These are phyloP conservation scores for Anarhynchus alexandrinus DNA, from an alignment of 2,113 vertebrate genomes.

Conservation along the genomic window DNA sequence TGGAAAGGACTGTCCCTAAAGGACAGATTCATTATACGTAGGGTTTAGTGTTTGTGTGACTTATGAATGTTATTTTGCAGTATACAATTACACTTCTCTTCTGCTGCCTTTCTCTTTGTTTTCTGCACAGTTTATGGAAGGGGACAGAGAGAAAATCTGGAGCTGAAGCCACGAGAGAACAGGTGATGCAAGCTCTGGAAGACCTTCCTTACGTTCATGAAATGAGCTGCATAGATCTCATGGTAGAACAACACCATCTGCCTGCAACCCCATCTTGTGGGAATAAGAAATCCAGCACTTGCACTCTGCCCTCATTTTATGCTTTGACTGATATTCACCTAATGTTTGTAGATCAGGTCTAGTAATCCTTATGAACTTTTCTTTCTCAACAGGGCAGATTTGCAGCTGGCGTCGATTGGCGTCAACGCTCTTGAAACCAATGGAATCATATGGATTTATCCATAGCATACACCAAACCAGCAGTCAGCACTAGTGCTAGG, in stretches of 20 bases:
- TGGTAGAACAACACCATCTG: neutral
- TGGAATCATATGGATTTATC: neutral
- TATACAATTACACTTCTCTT: slow-evolving; percentile 50
- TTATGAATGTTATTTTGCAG: slow-evolving; percentile 66
- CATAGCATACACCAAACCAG: neutral
- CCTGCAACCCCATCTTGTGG: neutral
- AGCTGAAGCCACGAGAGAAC: neutral
- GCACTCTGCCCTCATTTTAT: neutral
- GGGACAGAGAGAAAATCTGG: neutral
- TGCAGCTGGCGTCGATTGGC: neutral
- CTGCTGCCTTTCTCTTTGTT: slow-evolving; percentile 39
- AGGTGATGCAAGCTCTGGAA: neutral
- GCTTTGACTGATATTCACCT: neutral
- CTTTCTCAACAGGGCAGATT: neutral
- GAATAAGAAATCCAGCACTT: neutral
- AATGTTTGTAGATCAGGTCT: neutral
- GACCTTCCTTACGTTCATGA: neutral
- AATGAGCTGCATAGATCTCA: neutral
- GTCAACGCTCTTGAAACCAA: neutral
- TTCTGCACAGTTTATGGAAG: slow-evolving; percentile 2
- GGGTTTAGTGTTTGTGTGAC: slow-evolving; percentile 62
- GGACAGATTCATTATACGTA: slow-evolving; percentile 67
- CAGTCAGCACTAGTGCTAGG: neutral
- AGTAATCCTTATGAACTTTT: neutral
- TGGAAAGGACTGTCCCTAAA: slow-evolving; percentile 62